phyloP scores from a whole-genome alignment of 92 coral and sea anemone species.

The Palythoa caribaeorum region DNA sequence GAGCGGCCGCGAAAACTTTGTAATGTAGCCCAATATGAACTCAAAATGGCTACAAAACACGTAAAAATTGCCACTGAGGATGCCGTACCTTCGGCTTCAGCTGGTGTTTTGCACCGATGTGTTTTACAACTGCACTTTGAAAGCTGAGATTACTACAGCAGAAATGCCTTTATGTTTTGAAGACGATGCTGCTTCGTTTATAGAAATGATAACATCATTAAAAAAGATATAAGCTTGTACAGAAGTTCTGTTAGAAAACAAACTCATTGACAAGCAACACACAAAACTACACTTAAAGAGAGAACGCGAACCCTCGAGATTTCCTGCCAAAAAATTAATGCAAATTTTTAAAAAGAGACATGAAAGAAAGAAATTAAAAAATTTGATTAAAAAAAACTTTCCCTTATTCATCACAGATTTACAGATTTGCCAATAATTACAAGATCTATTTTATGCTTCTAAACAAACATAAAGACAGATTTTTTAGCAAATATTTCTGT shows the following conservation, averaged over 20 bases:
- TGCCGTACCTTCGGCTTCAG: conserved; percentile 35
- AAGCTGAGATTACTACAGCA: conserved; percentile 28
- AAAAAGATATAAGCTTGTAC: conserved; percentile 21
- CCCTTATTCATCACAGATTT: conserved; percentile 27
- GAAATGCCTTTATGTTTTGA: conserved; percentile 36
- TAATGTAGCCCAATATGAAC: conserved; percentile 16
- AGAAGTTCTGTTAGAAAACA: conserved; percentile 35
- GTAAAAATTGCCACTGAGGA: conserved; percentile 41
- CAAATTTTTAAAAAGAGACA: conserved; percentile 31
- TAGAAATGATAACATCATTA: conserved; percentile 34
- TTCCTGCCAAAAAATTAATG: conserved; percentile 37
- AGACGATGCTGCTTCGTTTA: conserved; percentile 31
- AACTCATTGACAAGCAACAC: conserved; percentile 28
- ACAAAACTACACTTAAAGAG: conserved; percentile 22
- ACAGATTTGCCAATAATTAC: conserved; percentile 31
- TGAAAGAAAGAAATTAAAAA: conserved; percentile 29
- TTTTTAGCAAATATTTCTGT: conserved; percentile 33
- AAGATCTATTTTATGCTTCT: conserved; percentile 33
- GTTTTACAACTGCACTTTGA: conserved; percentile 36
- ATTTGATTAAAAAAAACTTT: conserved; percentile 16
- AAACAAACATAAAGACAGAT: conserved; percentile 29
- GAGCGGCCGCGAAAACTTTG: conserved; percentile 40
- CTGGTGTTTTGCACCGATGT: conserved; percentile 41
- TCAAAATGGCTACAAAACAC: conserved; percentile 48
- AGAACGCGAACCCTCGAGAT: conserved; percentile 37